A percentile compares a stretch with the other conserved stretches of the same genome.
phyloP scores from a whole-genome alignment of 2,113 vertebrate species.

The Excalfactoria chinensis region DNA sequence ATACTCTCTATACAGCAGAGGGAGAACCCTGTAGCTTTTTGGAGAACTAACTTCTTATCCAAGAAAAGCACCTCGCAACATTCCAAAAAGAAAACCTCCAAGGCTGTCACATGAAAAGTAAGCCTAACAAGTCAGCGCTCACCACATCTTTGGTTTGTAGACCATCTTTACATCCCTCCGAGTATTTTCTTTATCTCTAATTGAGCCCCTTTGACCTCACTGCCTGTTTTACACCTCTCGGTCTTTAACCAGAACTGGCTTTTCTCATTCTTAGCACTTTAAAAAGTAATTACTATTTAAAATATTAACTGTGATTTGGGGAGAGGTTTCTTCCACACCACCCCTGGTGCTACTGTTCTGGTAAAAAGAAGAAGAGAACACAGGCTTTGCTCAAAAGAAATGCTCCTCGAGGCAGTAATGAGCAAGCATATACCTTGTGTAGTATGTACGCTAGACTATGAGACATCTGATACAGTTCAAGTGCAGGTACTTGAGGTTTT shows the following conservation, averaged over 20 bases:
- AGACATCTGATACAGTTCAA: neutral
- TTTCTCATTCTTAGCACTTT: slow-evolving; percentile 18
- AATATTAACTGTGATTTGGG: slow-evolving; percentile 3
- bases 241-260: neutral
- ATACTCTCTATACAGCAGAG: neutral
- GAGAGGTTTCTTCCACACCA: neutral
- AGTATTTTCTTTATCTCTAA: neutral
- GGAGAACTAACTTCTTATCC: neutral
- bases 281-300: neutral
- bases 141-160: neutral
- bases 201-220: neutral
- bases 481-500: neutral
- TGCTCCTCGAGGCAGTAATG: neutral
- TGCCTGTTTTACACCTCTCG: neutral
- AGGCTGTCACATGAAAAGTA: neutral
- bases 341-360: neutral
- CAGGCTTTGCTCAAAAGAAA: neutral
- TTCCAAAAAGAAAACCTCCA: neutral
- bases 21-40: neutral
- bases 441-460: neutral
- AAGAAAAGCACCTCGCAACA: neutral
- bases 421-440: neutral
- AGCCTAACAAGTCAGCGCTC: neutral
- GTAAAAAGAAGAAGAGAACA: neutral
- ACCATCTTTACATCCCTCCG: neutral